Evolutionary conservation across 1,140 invertebrate genomes (phyloP).

Genomic region (Ceratina calcarata): DNA sequence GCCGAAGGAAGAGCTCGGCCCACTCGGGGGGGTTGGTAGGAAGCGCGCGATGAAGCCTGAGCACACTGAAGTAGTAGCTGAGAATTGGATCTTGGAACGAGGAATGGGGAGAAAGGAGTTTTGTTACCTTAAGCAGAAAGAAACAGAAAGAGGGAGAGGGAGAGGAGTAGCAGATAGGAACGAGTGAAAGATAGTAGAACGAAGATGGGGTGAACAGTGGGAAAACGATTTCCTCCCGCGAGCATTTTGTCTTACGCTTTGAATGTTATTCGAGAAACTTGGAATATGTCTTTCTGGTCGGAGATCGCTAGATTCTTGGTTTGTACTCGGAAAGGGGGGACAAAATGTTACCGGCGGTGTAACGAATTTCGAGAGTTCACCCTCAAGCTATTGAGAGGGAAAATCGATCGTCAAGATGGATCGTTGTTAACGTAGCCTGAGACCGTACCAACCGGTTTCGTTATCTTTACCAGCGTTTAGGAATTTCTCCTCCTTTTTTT

Average conservation of each 20-base stretch:
- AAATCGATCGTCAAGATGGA: slow-evolving; percentile 1
- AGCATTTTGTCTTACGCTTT: slow-evolving; percentile 52
- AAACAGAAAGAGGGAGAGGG: slow-evolving; percentile 3
- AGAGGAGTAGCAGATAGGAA: neutral
- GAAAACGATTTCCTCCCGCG: slow-evolving; percentile 51
- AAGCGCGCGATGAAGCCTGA: neutral
- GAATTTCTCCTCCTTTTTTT: neutral
- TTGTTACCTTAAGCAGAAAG: slow-evolving; percentile 28
- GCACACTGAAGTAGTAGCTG: slow-evolving; percentile 43
- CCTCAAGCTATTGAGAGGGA: neutral
- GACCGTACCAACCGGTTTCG: too few species aligned
- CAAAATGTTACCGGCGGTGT: slow-evolving; percentile 30
- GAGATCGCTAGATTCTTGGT: slow-evolving; percentile 59
- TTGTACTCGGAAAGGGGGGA: slow-evolving; percentile 27
- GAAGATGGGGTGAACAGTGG: slow-evolving; percentile 17
- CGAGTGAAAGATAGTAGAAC: neutral
- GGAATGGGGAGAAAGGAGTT: slow-evolving; percentile 37
- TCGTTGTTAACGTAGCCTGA: neutral
- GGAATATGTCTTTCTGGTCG: slow-evolving; percentile 60
- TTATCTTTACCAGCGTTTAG: neutral
- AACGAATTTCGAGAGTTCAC: slow-evolving; percentile 47
- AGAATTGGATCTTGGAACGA: slow-evolving; percentile 62
- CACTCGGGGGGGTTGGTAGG: neutral
- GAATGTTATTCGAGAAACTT: slow-evolving; percentile 66
- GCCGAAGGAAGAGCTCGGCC: slow-evolving; percentile 59